A percentile compares a stretch with the other conserved stretches of the same genome.
Evolutionary conservation across 2,113 vertebrate genomes (phyloP).

Genomic region (Hyperopisus bebe): DNA sequence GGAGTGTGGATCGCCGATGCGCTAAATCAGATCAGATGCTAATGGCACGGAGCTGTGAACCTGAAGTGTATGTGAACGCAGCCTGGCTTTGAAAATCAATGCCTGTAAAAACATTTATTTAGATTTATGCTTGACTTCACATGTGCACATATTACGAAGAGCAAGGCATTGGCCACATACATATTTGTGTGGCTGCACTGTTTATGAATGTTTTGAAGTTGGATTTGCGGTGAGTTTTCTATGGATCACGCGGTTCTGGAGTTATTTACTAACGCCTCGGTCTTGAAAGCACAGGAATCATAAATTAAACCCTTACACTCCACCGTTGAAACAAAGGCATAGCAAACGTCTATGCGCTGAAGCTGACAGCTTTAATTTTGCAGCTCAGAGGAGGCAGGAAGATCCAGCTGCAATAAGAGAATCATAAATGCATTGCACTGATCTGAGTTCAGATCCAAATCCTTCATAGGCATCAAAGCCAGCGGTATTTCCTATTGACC

Average conservation of each 20-base stretch:
- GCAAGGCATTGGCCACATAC: background rate
- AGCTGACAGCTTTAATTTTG: background rate
- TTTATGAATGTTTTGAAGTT: background rate
- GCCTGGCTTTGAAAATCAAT: background rate
- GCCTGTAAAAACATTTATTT: conserved; percentile 1
- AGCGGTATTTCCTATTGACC: background rate
- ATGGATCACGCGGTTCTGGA: background rate
- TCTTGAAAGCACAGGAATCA: background rate
- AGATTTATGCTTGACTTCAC: background rate
- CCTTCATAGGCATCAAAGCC: background rate
- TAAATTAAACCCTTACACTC: background rate
- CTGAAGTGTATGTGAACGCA: background rate
- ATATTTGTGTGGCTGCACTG: background rate
- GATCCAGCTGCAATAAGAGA: background rate
- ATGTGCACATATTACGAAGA: background rate
- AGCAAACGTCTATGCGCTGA: background rate
- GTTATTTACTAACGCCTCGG: background rate
- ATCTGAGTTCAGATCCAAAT: background rate
- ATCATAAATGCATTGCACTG: background rate
- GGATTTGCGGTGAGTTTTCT: background rate
- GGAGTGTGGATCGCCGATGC: background rate
- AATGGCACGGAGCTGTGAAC: background rate
- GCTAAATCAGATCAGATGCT: background rate
- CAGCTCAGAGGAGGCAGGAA: background rate
- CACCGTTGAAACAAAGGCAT: background rate